Base-by-base conservation (phyloP, 2,888 invertebrate genomes). In the Meteorus cinctellus region DNA sequence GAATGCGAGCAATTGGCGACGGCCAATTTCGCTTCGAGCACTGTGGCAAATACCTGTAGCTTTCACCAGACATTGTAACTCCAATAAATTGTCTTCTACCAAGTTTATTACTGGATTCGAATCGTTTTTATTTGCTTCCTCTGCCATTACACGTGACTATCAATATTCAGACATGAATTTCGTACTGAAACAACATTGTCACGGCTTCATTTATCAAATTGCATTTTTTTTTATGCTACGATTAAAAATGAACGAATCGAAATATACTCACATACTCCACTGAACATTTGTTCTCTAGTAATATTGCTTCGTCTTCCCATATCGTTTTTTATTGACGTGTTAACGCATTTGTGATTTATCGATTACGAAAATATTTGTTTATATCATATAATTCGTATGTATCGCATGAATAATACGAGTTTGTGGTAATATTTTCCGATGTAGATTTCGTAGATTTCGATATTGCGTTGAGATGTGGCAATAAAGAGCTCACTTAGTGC, bases 11-110 rank as follows among this genome's bases (percentile, higher is more conserved):
- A 89, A 82, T 48, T 86, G 85, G 75, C 81, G 86, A n/a, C 81
- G 81, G 16, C 81, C 85, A 68, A 84, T 81, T 79, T 89, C 88
- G 76, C 85, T 86, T 71, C 83, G 78, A 16, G 87, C 86, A 73
- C 87, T 87, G 29, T 84, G 81, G 41, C 83, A 82, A 79, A 89
- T 84, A 41, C 84, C 84, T 29, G 83, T 83, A 24, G 87, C 86
- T 81, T 84, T 88, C 27, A 89, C 84, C 70, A 89, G 73, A 78
- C 89, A 89, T 78, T 85, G 84, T 24, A 89, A 77, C 51, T 88
- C 86, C 63, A 89, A 89, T 29, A 89, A 79, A 74, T 84, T 83
- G 51, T 88, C 84, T 45, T 84, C 81, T 14, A 77, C 72, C 10
- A 85, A 78, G 77, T 84, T 81, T 74, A 81, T 79, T 66, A 76